Conservation (phyloP, 1,140 invertebrate genomes). For the Sinonovacula constricta region DNA sequence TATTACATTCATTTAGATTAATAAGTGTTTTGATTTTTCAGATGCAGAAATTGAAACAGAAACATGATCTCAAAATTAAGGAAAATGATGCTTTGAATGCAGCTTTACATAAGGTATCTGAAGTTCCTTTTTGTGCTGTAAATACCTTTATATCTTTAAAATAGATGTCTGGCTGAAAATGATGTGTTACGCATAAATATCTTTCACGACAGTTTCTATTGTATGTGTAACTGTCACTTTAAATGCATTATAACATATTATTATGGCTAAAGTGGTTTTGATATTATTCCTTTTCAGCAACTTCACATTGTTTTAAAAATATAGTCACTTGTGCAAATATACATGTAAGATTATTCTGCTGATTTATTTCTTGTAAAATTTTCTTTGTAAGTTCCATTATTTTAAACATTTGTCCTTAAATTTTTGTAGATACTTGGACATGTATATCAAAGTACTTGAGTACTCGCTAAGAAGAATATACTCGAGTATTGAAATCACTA, state of each 20-base stretch:
- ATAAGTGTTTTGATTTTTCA: neutral
- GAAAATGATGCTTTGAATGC: constrained; percentile 19
- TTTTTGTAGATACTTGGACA: too few relatives aligned
- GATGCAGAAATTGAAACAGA: constrained; percentile 14
- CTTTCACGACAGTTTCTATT: neutral
- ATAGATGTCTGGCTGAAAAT: neutral
- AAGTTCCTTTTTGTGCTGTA: neutral
- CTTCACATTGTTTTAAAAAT: too few relatives aligned
- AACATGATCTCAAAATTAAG: constrained; percentile 5
- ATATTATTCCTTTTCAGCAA: too few relatives aligned
- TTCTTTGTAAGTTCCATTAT: too few relatives aligned
- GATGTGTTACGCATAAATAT: neutral
- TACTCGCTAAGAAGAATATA: neutral
- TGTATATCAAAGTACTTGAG: too few relatives aligned
- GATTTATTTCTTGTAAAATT: too few relatives aligned
- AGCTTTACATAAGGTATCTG: constrained; percentile 20
- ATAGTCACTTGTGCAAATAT: too few relatives aligned
- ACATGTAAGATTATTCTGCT: too few relatives aligned
- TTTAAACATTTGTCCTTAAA: too few relatives aligned
- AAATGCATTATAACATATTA: too few relatives aligned
- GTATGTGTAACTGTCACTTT: too few relatives aligned
- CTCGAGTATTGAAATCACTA: neutral
- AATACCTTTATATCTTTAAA: neutral
- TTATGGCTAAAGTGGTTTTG: too few relatives aligned
- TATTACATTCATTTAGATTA: neutral